Evolutionary conservation across 2,888 invertebrate species (phyloP), one percentile per base, ranked within the genome.

Genomic region (Beris chalybata): DNA sequence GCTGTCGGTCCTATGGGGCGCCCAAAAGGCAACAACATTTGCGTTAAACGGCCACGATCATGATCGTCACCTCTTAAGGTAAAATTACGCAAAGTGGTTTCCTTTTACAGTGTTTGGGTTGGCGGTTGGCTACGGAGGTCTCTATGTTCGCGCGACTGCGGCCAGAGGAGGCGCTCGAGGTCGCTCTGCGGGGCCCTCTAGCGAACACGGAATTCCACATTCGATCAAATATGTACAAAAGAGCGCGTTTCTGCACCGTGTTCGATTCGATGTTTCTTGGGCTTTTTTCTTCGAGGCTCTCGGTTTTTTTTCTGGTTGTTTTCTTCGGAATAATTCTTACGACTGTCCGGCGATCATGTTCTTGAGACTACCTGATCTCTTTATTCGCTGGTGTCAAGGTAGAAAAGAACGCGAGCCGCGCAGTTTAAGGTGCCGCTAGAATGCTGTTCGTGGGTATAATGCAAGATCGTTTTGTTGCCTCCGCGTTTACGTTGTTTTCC

Each of bases 41-140:
- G 53, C 53, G 54, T 56, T 64, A 64, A 64, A 64, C 48, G 55
- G 64, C 64, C 64, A 64, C 56, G 66, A 66, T 66, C 66, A 66
- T 54, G 66, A 59, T 66, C 65, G 45, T 64, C 55, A 64, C 54
- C 59, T 59, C 59, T 66, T 59, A 66, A 66, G 59, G 59, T 54
- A 55, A 66, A 66, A 66, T 66, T 66, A 59, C 66, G 66, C 66
- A 66, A 66, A 66, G 53, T 65, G 65, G 44, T 58, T 53, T 15
- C 64, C 61, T 50, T 61, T 50, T 58, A 47, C 45, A 47, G 31
- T 50, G 38, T 43, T 38, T 13, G n/a, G 48, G n/a, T 48, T n/a
- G 11, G 15, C 15, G 48, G 11, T 15, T 48, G 48, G 44, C 44
- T 44, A 44, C 50, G 38, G 38, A 38, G 38, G 38, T 38, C 38